These are phyloP conservation scores for Crax fasciolata DNA, from an alignment of 2,797 vertebrate species.

Conservation along the genomic window DNA sequence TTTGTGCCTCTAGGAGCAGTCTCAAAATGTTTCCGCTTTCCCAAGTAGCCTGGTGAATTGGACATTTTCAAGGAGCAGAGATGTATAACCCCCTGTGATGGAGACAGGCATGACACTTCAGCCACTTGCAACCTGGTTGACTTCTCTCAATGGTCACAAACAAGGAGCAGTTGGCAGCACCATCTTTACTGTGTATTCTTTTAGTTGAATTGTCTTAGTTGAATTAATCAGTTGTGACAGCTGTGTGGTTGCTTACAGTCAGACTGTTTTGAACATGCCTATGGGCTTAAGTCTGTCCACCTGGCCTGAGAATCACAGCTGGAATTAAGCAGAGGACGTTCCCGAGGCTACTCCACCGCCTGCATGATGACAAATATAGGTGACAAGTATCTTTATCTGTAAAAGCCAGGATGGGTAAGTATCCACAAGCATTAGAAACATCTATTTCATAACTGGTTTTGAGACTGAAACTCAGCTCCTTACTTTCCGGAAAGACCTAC, in stretches of 20 bases:
- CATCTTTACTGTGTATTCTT: not conserved
- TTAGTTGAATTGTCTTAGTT: not conserved
- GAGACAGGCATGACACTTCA: not conserved
- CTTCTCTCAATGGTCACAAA: not conserved
- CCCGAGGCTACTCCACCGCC: not conserved
- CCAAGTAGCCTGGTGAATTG: not conserved
- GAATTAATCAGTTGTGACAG: not conserved
- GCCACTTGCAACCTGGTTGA: not conserved
- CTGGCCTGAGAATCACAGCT: not conserved
- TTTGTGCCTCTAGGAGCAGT: not conserved
- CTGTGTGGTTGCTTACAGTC: rapidly evolving
- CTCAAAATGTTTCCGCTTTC: not conserved
- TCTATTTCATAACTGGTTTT: not conserved
- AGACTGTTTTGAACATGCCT: not conserved
- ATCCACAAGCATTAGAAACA: not conserved
- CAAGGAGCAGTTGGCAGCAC: not conserved
- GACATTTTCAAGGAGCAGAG: not conserved
- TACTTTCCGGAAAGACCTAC: not conserved
- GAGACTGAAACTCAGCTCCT: not conserved
- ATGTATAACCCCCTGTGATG: rapidly evolving
- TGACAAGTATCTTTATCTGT: not conserved
- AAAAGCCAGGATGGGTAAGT: not conserved
- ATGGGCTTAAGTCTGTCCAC: not conserved
- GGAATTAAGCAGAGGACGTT: not conserved
- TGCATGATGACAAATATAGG: not conserved